Evolutionary conservation across 2,888 invertebrate genomes (phyloP), one percentile per base, ranked within the genome.

Genomic region (Drosophila anomelani): DNA sequence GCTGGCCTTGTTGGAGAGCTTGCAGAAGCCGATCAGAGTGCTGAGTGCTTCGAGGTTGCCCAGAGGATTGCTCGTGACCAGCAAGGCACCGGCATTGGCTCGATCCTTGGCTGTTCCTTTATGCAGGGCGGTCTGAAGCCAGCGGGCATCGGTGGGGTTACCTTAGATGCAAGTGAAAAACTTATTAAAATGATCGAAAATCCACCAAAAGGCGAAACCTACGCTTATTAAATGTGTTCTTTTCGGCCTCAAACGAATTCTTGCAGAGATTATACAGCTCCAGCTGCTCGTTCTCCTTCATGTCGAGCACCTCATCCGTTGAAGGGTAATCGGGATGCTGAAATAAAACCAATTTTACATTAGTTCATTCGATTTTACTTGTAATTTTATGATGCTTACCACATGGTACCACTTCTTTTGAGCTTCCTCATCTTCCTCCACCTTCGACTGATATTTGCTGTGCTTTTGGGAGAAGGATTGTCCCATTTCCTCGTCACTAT

Each of bases 81-180:
- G 79, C 36, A 93, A 70, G 0, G 92, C 93, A 0, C 93, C 93
- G 0, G 93, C 91, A 78, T 93, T 93, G 12, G 92, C 92, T 5
- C 92, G 90, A 91, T 93, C 93, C 71, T 91, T 92, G 26, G 92
- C 91, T 34, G 93, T 93, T 34, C 93, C 93, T 55, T 92, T 92
- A 62, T 92, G 91, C 12, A 93, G 66, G 0, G 93, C 93, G 2
- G 93, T 93, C 63, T 92, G 87, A 51, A 93, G 69, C 93, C 93
- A 93, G 17, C 90, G 91, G 1, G 90, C 90, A 79, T 93, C 93
- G 0, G 90, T 81, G 39, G 93, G 91, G 76, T 93, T 92, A 4
- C 88, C 92, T 93, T 55, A 17, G 4, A 29, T 9, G 26, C 5
- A 29, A 9, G 0, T 0, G 2, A 20, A 34, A 20, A 15, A 8